phyloP scores from a whole-genome alignment of 2,797 vertebrate species.

The Premnoplex brunnescens region DNA sequence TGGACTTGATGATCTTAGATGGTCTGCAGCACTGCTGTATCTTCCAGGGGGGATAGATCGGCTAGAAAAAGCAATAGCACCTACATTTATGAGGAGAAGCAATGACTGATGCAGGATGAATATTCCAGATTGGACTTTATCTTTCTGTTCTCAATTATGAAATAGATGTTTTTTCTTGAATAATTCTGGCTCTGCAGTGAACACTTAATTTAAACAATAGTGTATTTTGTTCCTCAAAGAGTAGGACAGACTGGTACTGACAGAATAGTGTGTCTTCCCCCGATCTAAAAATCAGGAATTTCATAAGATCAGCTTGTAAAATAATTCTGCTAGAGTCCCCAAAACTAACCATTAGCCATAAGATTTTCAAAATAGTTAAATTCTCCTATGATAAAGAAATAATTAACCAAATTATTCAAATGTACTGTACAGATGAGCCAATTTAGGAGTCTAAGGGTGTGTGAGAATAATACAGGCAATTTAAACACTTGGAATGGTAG shows the following conservation, averaged over 20 bases:
- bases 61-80: background rate
- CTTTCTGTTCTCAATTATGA: background rate
- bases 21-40: background rate
- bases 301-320: background rate
- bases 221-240: background rate
- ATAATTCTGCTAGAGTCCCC: background rate
- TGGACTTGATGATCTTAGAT: background rate
- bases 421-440: background rate
- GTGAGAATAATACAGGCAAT: background rate
- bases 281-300: background rate
- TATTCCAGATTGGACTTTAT: background rate
- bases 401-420: background rate
- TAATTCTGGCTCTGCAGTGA: background rate
- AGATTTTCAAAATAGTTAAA: background rate
- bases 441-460: background rate
- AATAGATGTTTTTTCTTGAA: background rate
- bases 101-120: background rate
- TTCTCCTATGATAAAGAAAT: background rate
- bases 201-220: background rate
- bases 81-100: background rate
- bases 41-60: background rate
- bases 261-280: fast-evolving
- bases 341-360: background rate
- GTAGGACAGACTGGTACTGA: background rate
- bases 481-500: background rate